phyloP scores from a whole-genome alignment of 2,113 vertebrate genomes.

The Phycodurus eques region DNA sequence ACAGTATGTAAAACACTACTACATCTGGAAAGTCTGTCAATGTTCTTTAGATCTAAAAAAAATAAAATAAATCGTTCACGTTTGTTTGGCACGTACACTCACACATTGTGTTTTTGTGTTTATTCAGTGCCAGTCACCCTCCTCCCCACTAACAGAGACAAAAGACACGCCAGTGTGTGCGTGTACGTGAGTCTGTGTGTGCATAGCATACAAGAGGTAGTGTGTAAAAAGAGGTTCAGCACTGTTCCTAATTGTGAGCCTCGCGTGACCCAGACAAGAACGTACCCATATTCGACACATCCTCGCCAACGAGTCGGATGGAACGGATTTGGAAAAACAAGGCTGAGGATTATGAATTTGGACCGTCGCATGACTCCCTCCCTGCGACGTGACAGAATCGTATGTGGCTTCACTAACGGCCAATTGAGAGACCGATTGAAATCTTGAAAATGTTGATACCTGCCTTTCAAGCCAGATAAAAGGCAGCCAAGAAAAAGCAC shows the following conservation, averaged over 20 bases:
- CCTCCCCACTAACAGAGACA: conserved; percentile 24
- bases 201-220: conserved; percentile 41
- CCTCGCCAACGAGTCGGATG: no score
- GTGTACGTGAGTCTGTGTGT: neutral
- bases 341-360: no score
- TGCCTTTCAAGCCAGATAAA: no score
- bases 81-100: neutral
- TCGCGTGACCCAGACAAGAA: no score
- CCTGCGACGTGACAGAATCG: no score
- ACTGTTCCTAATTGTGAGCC: no score
- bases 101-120: neutral
- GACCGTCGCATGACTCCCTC: no score
- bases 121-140: conserved; percentile 44
- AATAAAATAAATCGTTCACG: no score
- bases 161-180: neutral
- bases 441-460: neutral
- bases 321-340: no score
- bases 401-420: no score
- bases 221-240: conserved; percentile 35
- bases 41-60: neutral
- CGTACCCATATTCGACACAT: no score
- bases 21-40: neutral
- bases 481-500: no score
- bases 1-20: neutral
- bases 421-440: neutral